Evolutionary conservation across 2,888 invertebrate genomes (phyloP), one percentile per base, ranked within the genome.

Genomic region (Saturnia pavonia): DNA sequence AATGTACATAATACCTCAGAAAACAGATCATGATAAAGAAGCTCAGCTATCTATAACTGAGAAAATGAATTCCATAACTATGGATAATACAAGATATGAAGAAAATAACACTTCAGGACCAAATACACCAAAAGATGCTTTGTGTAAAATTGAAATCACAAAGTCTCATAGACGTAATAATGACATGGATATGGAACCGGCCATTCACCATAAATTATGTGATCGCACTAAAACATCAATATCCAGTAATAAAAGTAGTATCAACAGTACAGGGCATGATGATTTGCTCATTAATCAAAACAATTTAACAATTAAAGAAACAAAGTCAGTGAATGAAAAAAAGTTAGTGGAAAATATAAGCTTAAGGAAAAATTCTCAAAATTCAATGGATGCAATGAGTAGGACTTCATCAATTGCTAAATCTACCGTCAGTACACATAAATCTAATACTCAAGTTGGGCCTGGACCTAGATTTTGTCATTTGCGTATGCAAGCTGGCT

Each of bases 381-480:
- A 94, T 75, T 94, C 94, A 16, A 91, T 91, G 87, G 94, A 91
- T 45, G 92, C 89, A 69, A 85, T 89, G 43, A 94, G 94, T 78
- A 88, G 93, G 74, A 89, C 94, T 6, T 94, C 94, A 4, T 94
- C 94, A 8, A 75, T 92, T 74, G 94, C 92, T 25, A 94, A 94
- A 75, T 94, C 94, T 22, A 94, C 94, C 65, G 91, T 94, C 19
- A 94, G 94, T 77, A 92, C 92, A 54, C 94, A 94, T 71, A 94
- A 92, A 78, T 94, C 93, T 66, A 92, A 89, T 72, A 90, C 88
- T 22, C 92, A 92, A 80, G 93, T 94, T 0, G 94, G 94, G 1
- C 94, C 94, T 16, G 97, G 97, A 0, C 97, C 97, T 1, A 94
- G 97, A 74, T 96, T 96, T 79, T 97, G 97, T 81, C 96, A 97